Conservation (phyloP, 2,797 vertebrate species). For the Margarornis squamiger region DNA sequence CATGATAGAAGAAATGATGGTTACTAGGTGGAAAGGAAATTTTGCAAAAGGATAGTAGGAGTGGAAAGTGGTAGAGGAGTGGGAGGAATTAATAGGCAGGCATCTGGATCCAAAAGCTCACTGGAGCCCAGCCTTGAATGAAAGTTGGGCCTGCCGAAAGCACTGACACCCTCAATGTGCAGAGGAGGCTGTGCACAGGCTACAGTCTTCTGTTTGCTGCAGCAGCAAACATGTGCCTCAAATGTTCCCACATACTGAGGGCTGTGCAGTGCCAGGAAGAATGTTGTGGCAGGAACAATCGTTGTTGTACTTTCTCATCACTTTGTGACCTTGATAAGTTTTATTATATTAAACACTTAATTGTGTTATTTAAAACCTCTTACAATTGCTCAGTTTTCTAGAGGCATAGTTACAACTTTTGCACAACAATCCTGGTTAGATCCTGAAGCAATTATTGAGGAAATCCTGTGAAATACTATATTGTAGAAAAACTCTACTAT, state of each 20-base stretch:
- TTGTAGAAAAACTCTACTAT: background rate
- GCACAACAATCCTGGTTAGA: background rate
- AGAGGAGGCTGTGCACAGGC: background rate
- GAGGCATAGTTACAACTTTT: background rate
- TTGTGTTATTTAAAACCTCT: constrained; percentile 16
- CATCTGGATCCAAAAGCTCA: background rate
- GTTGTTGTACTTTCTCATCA: background rate
- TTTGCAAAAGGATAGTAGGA: background rate
- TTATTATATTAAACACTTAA: constrained; percentile 24
- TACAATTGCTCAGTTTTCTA: background rate
- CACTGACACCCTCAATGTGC: fast-evolving
- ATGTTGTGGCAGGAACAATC: background rate
- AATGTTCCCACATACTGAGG: background rate
- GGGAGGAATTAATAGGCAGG: background rate
- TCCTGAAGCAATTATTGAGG: constrained; percentile 3
- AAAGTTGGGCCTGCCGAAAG: background rate
- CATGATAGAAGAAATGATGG: background rate
- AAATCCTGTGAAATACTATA: constrained; percentile 19
- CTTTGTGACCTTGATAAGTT: background rate
- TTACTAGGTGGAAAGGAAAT: background rate
- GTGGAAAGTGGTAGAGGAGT: background rate
- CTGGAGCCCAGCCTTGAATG: background rate
- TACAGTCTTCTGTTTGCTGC: background rate
- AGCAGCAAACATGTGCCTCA: background rate
- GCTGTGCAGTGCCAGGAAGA: background rate